These are phyloP conservation scores for Acanthochromis polyacanthus DNA, from an alignment of 2,113 vertebrate genomes.

Conservation along the genomic window DNA sequence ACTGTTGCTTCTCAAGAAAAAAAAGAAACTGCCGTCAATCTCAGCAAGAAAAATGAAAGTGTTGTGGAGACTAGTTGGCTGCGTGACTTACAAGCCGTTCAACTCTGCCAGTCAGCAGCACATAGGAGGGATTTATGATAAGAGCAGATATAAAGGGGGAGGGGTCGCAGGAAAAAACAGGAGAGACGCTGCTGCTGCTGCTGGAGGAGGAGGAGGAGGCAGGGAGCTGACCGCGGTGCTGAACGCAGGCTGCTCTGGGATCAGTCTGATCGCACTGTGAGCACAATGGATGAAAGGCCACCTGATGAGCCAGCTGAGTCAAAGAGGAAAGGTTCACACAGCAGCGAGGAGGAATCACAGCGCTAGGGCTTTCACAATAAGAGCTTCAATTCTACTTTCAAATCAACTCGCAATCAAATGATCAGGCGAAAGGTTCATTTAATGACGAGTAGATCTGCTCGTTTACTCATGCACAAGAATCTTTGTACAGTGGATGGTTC, in stretches of 20 bases:
- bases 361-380: slow-evolving; percentile 29
- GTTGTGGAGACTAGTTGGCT: slow-evolving; percentile 61
- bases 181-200: slow-evolving; percentile 29
- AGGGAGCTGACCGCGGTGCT: slow-evolving; percentile 87
- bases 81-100: slow-evolving; percentile 76
- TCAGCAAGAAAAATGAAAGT: slow-evolving; percentile 71
- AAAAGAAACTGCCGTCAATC: slow-evolving; percentile 38
- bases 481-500: too few relatives aligned
- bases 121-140: slow-evolving; percentile 55
- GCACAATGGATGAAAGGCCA: slow-evolving; percentile 61
- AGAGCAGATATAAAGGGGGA: slow-evolving; percentile 57
- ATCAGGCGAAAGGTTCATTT: too few relatives aligned
- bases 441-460: too few relatives aligned
- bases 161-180: slow-evolving; percentile 59
- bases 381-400: background rate
- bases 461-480: too few relatives aligned
- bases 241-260: slow-evolving; percentile 71
- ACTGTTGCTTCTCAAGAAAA: slow-evolving; percentile 48
- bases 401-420: too few relatives aligned
- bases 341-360: slow-evolving; percentile 24
- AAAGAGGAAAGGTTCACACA: background rate
- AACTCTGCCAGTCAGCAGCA: slow-evolving; percentile 82
- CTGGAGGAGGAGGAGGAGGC: slow-evolving; percentile 25
- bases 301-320: slow-evolving; percentile 68
- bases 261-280: slow-evolving; percentile 54